Evolutionary conservation across 2,888 invertebrate genomes (phyloP), one percentile per base, ranked within the genome.

Genomic region (Agrotis segetum): DNA sequence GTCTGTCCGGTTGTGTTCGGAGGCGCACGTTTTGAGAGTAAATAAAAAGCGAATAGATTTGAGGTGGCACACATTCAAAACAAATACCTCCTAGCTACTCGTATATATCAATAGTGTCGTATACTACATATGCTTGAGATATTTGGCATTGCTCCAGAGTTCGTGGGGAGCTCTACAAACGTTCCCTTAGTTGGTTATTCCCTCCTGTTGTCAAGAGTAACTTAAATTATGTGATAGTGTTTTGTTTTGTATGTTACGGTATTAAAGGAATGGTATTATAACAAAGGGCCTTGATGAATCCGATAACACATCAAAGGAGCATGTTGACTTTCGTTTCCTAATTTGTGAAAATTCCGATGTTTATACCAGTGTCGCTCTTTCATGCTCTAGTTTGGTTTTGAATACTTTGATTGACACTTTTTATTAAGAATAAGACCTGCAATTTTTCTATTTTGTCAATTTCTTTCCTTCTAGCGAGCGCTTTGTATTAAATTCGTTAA

Each of bases 81-180:
- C 90, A 91, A 91, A 91, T 87, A 91, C 81, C 68, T 81, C 77
- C 75, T 83, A 77, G 80, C 75, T 83, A 74, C n/a, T n/a, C n/a
- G n/a, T 79, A 75, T 70, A 77, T 77, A 77, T 77, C 81, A 82
- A 84, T 85, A 85, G 76, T 83, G 74, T 82, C 74, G 83, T 85
- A 86, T 79, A 84, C 67, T 84, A 84, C 82, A 81, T 88, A 88
- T 88, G 90, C 87, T 86, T 73, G 86, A 87, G 87, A 90, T 89
- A 91, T 92, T 93, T 93, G 93, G 94, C 93, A 82, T 74, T 69
- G 79, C 78, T 89, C 93, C 94, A 94, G 88, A 82, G 82, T 88
- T 87, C 87, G 86, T 86, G 85, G 87, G 89, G 88, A 85, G 88
- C 83, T 87, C 88, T 87, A 88, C 89, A 89, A 89, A 89, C 88